Evolutionary conservation across 2,113 vertebrate species (phyloP).

Genomic region (Carassius gibelio): DNA sequence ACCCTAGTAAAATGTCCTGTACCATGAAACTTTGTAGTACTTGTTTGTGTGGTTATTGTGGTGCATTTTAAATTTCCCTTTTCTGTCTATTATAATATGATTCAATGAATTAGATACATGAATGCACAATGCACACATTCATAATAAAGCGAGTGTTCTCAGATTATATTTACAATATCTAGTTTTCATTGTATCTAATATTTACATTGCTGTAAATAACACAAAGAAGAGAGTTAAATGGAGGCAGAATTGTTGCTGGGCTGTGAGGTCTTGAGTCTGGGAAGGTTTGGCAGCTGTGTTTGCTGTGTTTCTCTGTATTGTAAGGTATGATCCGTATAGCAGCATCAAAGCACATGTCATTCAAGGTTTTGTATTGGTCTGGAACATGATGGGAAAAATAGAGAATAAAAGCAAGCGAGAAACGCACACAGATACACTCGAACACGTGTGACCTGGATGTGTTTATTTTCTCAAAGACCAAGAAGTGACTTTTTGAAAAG

Average conservation of each 20-base stretch:
- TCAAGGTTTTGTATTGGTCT: neutral
- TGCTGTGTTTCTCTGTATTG: conserved; percentile 36
- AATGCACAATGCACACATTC: neutral
- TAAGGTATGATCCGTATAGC: conserved; percentile 15
- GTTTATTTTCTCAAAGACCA: neutral
- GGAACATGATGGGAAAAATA: neutral
- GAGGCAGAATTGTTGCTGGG: neutral
- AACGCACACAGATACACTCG: neutral
- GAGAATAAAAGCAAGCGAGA: neutral
- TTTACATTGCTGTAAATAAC: conserved; percentile 9
- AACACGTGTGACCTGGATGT: neutral
- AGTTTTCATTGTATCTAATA: neutral
- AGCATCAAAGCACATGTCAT: conserved; percentile 7
- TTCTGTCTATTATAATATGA: neutral
- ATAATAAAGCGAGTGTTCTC: conserved; percentile 11
- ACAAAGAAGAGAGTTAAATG: conserved; percentile 21
- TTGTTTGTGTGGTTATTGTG: neutral
- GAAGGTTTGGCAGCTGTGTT: conserved; percentile 10
- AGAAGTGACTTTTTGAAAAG: neutral
- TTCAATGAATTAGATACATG: neutral
- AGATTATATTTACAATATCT: neutral
- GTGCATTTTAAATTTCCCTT: neutral
- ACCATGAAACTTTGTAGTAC: neutral
- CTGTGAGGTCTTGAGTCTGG: neutral
- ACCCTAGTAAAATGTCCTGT: neutral